Evolutionary conservation across 2,888 invertebrate genomes (phyloP).

Genomic region (Chloroclystis v-ata): DNA sequence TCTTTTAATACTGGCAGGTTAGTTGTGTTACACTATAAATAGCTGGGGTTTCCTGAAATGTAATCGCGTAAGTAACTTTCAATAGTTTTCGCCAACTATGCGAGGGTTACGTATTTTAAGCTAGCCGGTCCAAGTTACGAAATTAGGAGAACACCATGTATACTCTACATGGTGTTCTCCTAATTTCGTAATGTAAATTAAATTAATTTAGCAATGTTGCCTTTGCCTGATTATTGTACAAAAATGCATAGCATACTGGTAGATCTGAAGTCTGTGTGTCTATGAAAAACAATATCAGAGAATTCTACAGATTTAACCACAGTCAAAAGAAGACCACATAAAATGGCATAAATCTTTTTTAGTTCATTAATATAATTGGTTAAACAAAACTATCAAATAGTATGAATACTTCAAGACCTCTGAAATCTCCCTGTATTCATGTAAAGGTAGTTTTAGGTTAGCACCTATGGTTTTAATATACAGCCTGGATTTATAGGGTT

Average conservation of each 20-base stretch:
- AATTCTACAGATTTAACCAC: no score
- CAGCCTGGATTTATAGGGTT: slow-evolving; percentile 72
- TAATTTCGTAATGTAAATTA: not conserved
- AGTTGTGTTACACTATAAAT: slow-evolving; percentile 26
- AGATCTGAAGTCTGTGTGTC: no score
- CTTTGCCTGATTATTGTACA: no score
- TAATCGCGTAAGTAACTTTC: slow-evolving; percentile 70
- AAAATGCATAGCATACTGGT: no score
- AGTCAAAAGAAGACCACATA: no score
- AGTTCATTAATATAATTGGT: no score
- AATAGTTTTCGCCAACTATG: slow-evolving; percentile 55
- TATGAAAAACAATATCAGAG: no score
- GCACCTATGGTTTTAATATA: slow-evolving; percentile 67
- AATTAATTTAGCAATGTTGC: no score
- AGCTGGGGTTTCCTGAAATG: slow-evolving; percentile 23
- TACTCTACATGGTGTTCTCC: slow-evolving; percentile 3
- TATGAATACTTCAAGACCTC: not conserved
- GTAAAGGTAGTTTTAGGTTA: slow-evolving; percentile 59
- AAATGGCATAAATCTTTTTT: no score
- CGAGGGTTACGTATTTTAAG: slow-evolving; percentile 18
- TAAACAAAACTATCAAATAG: not conserved
- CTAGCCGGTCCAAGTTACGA: slow-evolving; percentile 41
- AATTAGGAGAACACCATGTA: no score
- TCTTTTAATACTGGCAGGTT: slow-evolving; percentile 33
- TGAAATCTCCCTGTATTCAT: slow-evolving; percentile 21